Evolutionary conservation across 2,113 vertebrate genomes (phyloP), one percentile per base, ranked within the genome.

Genomic region (Vimba vimba): DNA sequence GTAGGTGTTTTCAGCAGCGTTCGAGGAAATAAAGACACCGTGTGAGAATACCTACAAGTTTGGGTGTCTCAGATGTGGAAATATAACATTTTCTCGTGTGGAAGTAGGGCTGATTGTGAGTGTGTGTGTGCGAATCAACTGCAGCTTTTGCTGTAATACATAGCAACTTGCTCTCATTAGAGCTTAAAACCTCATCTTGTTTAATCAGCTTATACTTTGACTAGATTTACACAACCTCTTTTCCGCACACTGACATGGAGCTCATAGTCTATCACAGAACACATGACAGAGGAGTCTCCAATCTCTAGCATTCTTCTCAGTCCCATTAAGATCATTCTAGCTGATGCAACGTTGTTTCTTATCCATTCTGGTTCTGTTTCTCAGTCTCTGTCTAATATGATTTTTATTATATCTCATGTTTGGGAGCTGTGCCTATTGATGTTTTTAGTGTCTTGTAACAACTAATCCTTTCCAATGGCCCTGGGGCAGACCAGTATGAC

Each of bases 111-210:
- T 89, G 62, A 74, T 17, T 59, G 57, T 36, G 52, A 13, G 57
- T 71, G 74, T 82, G 57, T 76, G 21, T 71, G 17, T 85, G 39
- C 57, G 73, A 47, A 88, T 86, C 87, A 90, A 89, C 83, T 84
- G 82, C 76, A 75, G 87, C 86, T 74, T 66, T 50, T 77, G 75
- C 89, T 82, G 86, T 91, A 92, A 93, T 91, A 91, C 88, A 91
- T 82, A 91, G 88, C 89, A 91, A 92, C 90, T 91, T 91, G 88
- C 91, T 87, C 90, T 93, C 89, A 93, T 93, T 93, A 91, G 87
- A 92, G 92, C 86, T 92, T 91, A 90, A 90, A 89, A 84, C 86
- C 87, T 88, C 86, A 89, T 91, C 88, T 87, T 76, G 71, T 85
- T 87, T 89, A 92, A 93, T 91, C 92, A 77, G 86, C 91, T 93